Evolutionary conservation across 2,797 vertebrate genomes (phyloP).

Genomic region (Nasua narica): DNA sequence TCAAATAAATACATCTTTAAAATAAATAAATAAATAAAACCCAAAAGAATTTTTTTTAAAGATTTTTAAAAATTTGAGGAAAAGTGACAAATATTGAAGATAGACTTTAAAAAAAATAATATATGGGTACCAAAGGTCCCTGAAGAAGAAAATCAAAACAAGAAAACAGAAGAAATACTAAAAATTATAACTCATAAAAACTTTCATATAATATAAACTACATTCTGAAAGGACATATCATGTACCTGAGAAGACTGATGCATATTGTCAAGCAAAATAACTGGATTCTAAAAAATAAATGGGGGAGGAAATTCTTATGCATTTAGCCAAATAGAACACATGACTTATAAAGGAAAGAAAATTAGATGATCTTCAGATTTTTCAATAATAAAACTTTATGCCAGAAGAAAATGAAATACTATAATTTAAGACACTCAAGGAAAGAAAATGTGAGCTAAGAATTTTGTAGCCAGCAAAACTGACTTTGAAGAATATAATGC

Average conservation of each 20-base stretch:
- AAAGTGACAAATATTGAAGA: background rate
- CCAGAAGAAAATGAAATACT: background rate
- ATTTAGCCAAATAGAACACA: background rate
- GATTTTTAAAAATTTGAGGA: background rate
- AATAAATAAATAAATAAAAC: background rate
- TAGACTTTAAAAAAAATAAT: background rate
- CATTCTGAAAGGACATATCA: background rate
- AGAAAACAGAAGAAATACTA: background rate
- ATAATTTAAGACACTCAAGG: background rate
- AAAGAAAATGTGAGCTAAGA: background rate
- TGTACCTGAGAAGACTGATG: background rate
- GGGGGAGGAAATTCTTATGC: background rate
- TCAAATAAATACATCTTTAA: background rate
- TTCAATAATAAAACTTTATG: background rate
- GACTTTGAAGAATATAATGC: background rate
- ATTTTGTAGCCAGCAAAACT: constrained; percentile 14
- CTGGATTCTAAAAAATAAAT: background rate
- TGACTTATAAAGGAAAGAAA: background rate
- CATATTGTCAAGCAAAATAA: background rate
- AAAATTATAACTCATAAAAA: background rate
- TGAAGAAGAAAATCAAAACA: constrained; percentile 12
- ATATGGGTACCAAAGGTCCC: background rate
- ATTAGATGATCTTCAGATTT: background rate
- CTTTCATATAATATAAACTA: background rate
- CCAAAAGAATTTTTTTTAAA: background rate